These are phyloP conservation scores for Dolichallabes microphthalmus DNA, from an alignment of 2,113 vertebrate species.

Conservation along the genomic window DNA sequence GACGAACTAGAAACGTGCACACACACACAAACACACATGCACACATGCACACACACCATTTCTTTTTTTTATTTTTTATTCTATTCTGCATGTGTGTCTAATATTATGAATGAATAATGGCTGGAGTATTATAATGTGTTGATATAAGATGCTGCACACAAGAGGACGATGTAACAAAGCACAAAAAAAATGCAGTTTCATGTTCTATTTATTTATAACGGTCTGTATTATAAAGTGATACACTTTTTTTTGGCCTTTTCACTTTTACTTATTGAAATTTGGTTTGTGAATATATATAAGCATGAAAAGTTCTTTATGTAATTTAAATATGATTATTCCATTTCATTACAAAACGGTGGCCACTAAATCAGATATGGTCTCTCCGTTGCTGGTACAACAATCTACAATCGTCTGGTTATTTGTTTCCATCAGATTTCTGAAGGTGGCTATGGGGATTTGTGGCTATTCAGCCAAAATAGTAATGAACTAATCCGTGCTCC, in stretches of 20 bases:
- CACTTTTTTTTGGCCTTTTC: too few species aligned
- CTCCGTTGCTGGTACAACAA: background rate
- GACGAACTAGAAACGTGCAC: slow-evolving; percentile 74
- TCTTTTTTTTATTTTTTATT: background rate
- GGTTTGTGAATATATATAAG: too few species aligned
- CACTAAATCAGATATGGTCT: background rate
- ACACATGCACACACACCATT: background rate
- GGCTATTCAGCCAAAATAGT: background rate
- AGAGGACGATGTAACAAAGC: background rate
- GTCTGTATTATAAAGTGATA: background rate
- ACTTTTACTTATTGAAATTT: too few species aligned
- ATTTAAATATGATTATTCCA: background rate
- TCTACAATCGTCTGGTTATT: background rate
- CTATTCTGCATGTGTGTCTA: background rate
- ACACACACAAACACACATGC: slow-evolving; percentile 16
- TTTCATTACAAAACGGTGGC: background rate
- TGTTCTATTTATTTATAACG: background rate
- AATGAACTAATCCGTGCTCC: background rate
- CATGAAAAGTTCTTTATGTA: too few species aligned
- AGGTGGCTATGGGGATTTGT: background rate
- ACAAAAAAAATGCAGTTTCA: background rate
- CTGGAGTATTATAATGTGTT: background rate
- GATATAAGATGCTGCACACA: background rate
- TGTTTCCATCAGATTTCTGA: background rate
- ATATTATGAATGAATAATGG: background rate